phyloP scores from a whole-genome alignment of 2,888 invertebrate species.

The Drosophila mercatorum region DNA sequence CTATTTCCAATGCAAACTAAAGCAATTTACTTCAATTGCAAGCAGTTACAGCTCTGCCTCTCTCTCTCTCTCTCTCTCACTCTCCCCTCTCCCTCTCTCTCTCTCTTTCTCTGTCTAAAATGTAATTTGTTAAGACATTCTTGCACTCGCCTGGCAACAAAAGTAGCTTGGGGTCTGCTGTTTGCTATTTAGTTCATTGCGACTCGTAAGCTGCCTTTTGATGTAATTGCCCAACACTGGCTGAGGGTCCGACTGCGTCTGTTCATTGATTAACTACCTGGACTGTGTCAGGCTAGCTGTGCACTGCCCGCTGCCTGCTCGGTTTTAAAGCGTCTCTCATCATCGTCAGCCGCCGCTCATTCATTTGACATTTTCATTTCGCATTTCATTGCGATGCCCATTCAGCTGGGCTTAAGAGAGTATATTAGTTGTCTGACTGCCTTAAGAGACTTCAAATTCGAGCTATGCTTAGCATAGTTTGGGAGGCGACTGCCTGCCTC shows the following conservation, averaged over 20 bases:
- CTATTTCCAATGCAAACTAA: conserved; percentile 8
- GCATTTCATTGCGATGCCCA: neutral
- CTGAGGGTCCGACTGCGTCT: conserved; percentile 22
- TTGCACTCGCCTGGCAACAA: conserved; percentile 13
- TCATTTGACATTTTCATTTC: conserved; percentile 67
- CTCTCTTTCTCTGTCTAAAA: conserved; percentile 1
- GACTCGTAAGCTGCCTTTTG: conserved; percentile 54
- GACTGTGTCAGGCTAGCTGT: conserved; percentile 12
- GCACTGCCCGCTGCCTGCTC: neutral
- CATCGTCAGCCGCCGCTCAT: conserved; percentile 31
- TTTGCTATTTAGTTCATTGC: conserved; percentile 70
- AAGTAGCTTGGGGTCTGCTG: conserved; percentile 8
- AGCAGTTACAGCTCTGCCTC: conserved; percentile 6
- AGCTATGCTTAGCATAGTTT: no score
- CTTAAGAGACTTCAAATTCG: no score
- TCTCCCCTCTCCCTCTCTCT: no score
- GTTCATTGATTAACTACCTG: conserved; percentile 72
- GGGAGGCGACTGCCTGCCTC: no score
- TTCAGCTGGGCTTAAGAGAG: neutral
- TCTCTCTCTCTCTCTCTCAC: neutral
- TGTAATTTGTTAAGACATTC: conserved; percentile 33
- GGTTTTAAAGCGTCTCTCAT: conserved; percentile 3
- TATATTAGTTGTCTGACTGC: neutral
- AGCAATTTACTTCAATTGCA: conserved; percentile 44
- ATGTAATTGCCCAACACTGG: conserved; percentile 60